These are phyloP conservation scores for Oryzias celebensis DNA, from an alignment of 2,113 vertebrate genomes.

Conservation along the genomic window DNA sequence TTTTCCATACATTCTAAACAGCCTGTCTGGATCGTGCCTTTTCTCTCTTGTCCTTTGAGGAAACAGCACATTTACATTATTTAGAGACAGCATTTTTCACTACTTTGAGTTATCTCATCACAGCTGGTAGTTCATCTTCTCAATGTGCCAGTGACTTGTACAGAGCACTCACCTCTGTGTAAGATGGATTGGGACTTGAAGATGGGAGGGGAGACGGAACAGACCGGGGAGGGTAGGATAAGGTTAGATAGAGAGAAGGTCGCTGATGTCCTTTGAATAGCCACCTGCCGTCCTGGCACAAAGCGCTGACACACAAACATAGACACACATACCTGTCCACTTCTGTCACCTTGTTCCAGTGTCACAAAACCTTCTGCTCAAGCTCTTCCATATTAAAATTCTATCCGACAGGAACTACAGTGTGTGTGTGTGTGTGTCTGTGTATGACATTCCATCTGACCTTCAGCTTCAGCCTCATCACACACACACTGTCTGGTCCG, in stretches of 20 bases:
- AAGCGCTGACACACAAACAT: constrained; percentile 62
- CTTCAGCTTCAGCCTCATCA: constrained; percentile 53
- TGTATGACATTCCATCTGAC: constrained; percentile 58
- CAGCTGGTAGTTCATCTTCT: constrained; percentile 47
- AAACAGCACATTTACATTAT: constrained; percentile 59
- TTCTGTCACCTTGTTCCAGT: constrained; percentile 72
- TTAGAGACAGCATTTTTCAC: constrained; percentile 42
- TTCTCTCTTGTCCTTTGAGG: constrained; percentile 29
- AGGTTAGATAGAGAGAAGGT: constrained; percentile 63
- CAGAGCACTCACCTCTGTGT: constrained; percentile 20
- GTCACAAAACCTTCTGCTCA: constrained; percentile 71
- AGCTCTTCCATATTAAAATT: constrained; percentile 76
- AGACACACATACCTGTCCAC: constrained; percentile 65
- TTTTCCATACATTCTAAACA: constrained; percentile 19
- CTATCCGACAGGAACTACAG: constrained; percentile 46
- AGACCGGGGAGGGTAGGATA: constrained; percentile 36
- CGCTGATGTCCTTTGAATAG: constrained; percentile 67
- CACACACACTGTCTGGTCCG: constrained; percentile 8
- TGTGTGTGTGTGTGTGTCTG: constrained; percentile 43
- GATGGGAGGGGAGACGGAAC: constrained; percentile 40
- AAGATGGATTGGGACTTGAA: constrained; percentile 46
- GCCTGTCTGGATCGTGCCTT: constrained; percentile 7
- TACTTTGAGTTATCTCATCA: constrained; percentile 57
- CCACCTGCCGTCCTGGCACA: constrained; percentile 74
- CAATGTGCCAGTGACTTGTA: constrained; percentile 37